A percentile compares a stretch with the other conserved stretches of the same genome.
phyloP scores from a whole-genome alignment of 2,888 invertebrate species.

The Ectemnius continuus region DNA sequence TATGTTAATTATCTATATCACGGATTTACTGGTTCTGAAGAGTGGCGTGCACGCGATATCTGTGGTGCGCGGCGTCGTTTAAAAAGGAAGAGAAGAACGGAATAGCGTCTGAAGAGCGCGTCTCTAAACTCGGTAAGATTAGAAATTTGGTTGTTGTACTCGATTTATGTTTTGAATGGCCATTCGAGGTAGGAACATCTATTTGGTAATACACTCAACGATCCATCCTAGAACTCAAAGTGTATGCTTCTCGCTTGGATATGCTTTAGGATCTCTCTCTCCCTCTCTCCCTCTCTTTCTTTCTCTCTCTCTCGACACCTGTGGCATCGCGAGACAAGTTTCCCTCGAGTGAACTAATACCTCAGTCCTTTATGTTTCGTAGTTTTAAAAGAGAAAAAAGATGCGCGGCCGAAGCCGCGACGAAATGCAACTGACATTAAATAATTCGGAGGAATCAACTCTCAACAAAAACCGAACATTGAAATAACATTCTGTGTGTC shows the following conservation, averaged over 20 bases:
- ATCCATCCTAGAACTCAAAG: constrained; percentile 38
- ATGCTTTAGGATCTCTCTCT: constrained; percentile 43
- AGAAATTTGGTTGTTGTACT: constrained; percentile 55
- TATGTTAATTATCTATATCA: constrained; percentile 70
- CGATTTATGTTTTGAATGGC: constrained; percentile 44
- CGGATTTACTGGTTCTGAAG: constrained; percentile 72
- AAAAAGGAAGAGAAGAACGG: constrained; percentile 37
- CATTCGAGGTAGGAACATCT: constrained; percentile 50
- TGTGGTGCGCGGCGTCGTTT: constrained; percentile 40
- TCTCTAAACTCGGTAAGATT: constrained; percentile 28
- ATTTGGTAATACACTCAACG: constrained; percentile 43
- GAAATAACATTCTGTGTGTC: constrained; percentile 25
- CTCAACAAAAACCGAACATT: constrained; percentile 44
- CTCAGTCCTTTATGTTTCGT: constrained; percentile 1
- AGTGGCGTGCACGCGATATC: constrained; percentile 46
- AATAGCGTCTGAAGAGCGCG: constrained; percentile 20
- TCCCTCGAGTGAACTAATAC: no score
- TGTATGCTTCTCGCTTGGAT: constrained; percentile 39
- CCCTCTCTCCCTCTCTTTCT: no score
- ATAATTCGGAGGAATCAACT: constrained; percentile 42
- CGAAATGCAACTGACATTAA: constrained; percentile 52
- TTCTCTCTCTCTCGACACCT: constrained; percentile 33
- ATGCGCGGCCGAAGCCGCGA: constrained; percentile 26
- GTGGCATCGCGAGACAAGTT: constrained; percentile 36
- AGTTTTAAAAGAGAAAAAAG: constrained; percentile 27